Percentiles rank a stretch among this genome's conserved stretches.
phyloP scores from a whole-genome alignment of 2,888 invertebrate genomes.

The Cryptophagus acutangulus region DNA sequence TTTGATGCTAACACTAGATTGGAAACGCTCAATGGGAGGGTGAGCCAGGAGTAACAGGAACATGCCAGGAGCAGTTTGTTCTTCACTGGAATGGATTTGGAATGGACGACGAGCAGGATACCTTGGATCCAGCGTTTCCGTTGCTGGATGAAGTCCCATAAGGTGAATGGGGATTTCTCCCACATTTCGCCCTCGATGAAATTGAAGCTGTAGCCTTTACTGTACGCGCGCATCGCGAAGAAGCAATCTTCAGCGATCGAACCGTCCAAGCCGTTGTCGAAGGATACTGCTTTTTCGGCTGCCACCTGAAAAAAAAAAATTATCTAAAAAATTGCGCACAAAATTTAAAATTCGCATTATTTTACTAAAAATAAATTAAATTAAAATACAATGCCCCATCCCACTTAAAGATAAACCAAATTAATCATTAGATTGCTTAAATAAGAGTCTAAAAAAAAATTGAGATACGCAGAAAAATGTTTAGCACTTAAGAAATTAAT shows the following conservation, averaged over 20 bases:
- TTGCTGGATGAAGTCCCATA: slow-evolving; percentile 94
- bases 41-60: slow-evolving; percentile 94
- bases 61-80: slow-evolving; percentile 79
- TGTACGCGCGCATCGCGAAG: slow-evolving; percentile 93
- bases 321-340: too few relatives aligned
- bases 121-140: slow-evolving; percentile 95
- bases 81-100: slow-evolving; percentile 71
- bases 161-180: slow-evolving; percentile 94
- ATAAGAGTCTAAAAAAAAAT: too few relatives aligned
- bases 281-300: slow-evolving; percentile 88
- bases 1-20: slow-evolving; percentile 75
- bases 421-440: too few relatives aligned
- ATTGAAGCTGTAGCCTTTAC: slow-evolving; percentile 86
- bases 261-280: slow-evolving; percentile 94
- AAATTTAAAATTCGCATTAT: too few relatives aligned
- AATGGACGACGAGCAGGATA: slow-evolving; percentile 82
- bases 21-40: slow-evolving; percentile 86
- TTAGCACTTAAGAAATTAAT: too few relatives aligned
- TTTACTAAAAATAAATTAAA: too few relatives aligned
- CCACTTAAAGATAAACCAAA: too few relatives aligned
- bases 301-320: slow-evolving; percentile 72
- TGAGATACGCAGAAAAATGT: too few relatives aligned
- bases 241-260: slow-evolving; percentile 98
- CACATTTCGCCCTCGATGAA: slow-evolving; percentile 99
- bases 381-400: too few relatives aligned